Conservation (phyloP, 2,888 invertebrate genomes). For the Brachyopa scutellaris region DNA sequence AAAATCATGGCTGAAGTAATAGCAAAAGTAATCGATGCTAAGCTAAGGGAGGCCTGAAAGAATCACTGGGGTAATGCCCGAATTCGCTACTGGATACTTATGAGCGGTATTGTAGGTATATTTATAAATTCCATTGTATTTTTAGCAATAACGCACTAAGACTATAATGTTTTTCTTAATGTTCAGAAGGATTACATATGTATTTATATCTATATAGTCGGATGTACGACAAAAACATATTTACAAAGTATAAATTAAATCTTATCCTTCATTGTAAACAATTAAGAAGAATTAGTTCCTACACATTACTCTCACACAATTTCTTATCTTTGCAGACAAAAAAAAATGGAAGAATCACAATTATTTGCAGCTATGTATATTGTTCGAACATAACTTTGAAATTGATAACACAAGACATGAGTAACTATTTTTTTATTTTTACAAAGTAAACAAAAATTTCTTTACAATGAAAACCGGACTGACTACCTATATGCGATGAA, state of each 20-base stretch:
- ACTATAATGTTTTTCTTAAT: too few relatives aligned
- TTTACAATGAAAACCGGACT: constrained; percentile 17
- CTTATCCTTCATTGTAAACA: not conserved
- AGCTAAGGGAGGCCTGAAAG: too few relatives aligned
- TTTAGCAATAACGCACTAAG: too few relatives aligned
- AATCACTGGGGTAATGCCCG: too few relatives aligned
- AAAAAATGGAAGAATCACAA: not conserved
- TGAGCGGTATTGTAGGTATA: too few relatives aligned
- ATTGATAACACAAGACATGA: constrained; percentile 52
- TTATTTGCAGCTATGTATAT: constrained; percentile 40
- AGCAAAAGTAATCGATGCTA: too few relatives aligned
- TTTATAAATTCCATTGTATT: too few relatives aligned
- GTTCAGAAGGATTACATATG: too few relatives aligned
- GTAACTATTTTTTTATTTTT: constrained; percentile 8
- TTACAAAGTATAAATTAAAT: not conserved
- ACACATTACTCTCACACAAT: not conserved
- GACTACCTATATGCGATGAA: not conserved
- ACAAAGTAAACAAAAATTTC: constrained; percentile 52
- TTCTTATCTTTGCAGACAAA: constrained; percentile 5
- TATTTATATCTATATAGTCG: too few relatives aligned
- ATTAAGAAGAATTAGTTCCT: not conserved
- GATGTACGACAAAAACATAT: too few relatives aligned
- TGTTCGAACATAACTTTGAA: constrained; percentile 49
- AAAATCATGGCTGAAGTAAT: too few relatives aligned
- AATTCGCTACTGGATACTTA: too few relatives aligned